phyloP scores from a whole-genome alignment of 2,113 vertebrate genomes.

The Mobula hypostoma region DNA sequence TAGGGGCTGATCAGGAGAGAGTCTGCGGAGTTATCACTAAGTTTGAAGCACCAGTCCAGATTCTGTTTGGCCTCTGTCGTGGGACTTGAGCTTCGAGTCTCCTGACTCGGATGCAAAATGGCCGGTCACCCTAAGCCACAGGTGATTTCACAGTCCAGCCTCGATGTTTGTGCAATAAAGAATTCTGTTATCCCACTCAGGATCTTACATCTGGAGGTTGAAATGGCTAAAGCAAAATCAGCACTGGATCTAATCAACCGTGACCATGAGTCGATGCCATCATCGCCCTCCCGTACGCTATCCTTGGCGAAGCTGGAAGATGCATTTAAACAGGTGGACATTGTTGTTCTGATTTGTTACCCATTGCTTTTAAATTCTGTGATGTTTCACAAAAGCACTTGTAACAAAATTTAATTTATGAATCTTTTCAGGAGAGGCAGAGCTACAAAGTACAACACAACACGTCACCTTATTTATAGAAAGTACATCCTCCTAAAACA shows the following conservation, averaged over 20 bases:
- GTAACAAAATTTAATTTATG: too few relatives aligned
- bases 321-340: not conserved
- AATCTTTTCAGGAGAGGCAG: too few relatives aligned
- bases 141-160: not conserved
- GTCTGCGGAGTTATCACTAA: too few relatives aligned
- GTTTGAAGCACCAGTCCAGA: too few relatives aligned
- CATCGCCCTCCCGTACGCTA: not conserved
- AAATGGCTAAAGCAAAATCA: slow-evolving; percentile 52
- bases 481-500: too few relatives aligned
- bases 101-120: not conserved
- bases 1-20: too few relatives aligned
- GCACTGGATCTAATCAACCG: slow-evolving; percentile 44
- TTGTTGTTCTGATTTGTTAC: not conserved
- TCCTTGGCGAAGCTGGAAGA: not conserved
- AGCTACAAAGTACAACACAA: not conserved
- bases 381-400: too few relatives aligned
- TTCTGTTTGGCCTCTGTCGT: not conserved
- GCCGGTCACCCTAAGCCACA: not conserved
- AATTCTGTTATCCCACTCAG: slow-evolving; percentile 42
- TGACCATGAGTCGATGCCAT: not conserved
- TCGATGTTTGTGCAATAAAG: not conserved
- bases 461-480: too few relatives aligned
- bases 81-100: not conserved
- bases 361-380: too few relatives aligned
- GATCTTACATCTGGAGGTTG: slow-evolving; percentile 56